phyloP scores from a whole-genome alignment of 2,113 vertebrate genomes.

The Dicaeum eximium region DNA sequence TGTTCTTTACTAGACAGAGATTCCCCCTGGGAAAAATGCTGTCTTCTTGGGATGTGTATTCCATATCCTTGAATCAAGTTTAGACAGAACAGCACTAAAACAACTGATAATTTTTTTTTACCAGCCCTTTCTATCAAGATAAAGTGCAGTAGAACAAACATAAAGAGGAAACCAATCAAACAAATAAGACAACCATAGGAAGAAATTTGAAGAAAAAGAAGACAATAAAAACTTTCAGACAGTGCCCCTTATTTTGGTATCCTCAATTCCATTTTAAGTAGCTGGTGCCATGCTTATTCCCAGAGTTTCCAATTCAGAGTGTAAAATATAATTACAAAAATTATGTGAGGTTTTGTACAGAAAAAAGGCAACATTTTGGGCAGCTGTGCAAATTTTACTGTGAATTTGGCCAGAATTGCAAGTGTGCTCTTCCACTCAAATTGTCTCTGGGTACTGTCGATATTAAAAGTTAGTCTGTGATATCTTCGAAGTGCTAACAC shows the following conservation, averaged over 20 bases:
- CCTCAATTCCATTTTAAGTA: not conserved
- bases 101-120: not conserved
- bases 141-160: not conserved
- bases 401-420: not conserved
- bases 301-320: not conserved
- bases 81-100: not conserved
- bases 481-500: not conserved
- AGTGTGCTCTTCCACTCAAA: not conserved
- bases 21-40: not conserved
- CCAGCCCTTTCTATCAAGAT: not conserved
- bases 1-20: not conserved
- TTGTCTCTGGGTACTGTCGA: not conserved
- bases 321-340: not conserved
- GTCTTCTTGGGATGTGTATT: not conserved
- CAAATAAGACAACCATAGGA: not conserved
- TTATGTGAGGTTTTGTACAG: not conserved
- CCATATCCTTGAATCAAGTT: not conserved
- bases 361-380: not conserved
- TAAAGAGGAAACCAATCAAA: not conserved
- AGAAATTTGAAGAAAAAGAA: not conserved
- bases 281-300: not conserved
- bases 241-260: not conserved
- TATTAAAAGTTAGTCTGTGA: not conserved
- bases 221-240: not conserved
- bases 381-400: not conserved